Percentiles rank a stretch among this genome's conserved stretches.
These are phyloP conservation scores for Aleiodes testaceus DNA, from an alignment of 2,888 invertebrate genomes.

Conservation along the genomic window DNA sequence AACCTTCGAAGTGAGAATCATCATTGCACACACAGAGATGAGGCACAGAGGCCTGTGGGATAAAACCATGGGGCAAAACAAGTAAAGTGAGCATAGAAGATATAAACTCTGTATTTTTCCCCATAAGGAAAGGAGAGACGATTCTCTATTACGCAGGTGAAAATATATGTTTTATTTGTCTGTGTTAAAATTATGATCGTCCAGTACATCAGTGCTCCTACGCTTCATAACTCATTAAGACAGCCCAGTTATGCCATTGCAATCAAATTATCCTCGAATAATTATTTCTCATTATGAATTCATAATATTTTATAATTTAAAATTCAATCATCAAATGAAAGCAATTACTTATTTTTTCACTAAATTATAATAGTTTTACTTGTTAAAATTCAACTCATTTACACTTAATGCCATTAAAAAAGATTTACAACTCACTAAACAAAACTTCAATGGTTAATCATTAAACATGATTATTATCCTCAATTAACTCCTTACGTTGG, in stretches of 20 bases:
- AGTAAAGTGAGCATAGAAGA: conserved; percentile 4
- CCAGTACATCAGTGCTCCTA: conserved; percentile 45
- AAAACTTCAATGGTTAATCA: conserved; percentile 8
- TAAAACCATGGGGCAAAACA: not conserved
- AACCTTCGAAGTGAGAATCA: conserved; percentile 28
- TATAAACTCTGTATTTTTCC: conserved; percentile 12
- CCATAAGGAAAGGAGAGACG: conserved; percentile 17
- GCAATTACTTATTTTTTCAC: no score
- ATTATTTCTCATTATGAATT: conserved; percentile 17
- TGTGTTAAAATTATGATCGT: conserved; percentile 54
- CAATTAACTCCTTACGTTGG: conserved; percentile 14
- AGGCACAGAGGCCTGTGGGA: not conserved
- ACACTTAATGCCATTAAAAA: not conserved
- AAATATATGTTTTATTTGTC: conserved; percentile 21
- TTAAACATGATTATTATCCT: conserved; percentile 14
- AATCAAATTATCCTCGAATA: conserved; percentile 24
- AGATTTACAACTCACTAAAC: conserved; percentile 21
- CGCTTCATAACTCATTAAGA: conserved; percentile 29
- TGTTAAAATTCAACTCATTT: no score
- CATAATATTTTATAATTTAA: not conserved
- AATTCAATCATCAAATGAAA: conserved; percentile 3
- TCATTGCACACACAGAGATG: conserved; percentile 1
- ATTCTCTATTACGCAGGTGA: conserved; percentile 50
- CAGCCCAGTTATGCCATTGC: conserved; percentile 26
- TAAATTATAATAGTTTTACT: no score